These are phyloP conservation scores for Procavia capensis DNA, from an alignment of 2,113 vertebrate genomes.

Conservation along the genomic window DNA sequence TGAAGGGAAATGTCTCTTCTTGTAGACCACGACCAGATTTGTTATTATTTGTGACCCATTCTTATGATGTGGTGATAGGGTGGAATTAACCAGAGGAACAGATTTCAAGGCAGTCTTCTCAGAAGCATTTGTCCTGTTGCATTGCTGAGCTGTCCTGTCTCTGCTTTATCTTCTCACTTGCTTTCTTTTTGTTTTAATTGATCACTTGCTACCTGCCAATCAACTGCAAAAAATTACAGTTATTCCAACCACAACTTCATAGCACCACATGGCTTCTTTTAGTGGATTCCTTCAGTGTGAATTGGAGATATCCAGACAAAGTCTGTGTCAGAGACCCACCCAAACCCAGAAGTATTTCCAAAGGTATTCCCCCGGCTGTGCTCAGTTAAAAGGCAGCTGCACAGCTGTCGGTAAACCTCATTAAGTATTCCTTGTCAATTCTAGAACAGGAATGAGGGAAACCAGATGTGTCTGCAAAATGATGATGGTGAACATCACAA, in stretches of 20 bases:
- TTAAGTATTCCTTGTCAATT: conserved; percentile 48
- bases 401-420: conserved; percentile 64
- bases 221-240: neutral
- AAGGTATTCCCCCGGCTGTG: conserved; percentile 56
- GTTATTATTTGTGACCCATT: neutral
- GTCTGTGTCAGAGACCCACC: conserved; percentile 56
- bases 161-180: neutral
- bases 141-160: neutral
- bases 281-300: conserved; percentile 55
- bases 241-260: conserved; percentile 31
- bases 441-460: conserved; percentile 64
- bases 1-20: neutral
- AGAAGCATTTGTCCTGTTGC: neutral
- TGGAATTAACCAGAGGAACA: neutral
- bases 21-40: neutral
- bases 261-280: conserved; percentile 55
- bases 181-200: neutral
- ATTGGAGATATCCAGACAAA: conserved; percentile 67
- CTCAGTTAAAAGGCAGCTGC: conserved; percentile 70
- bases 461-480: conserved; percentile 59
- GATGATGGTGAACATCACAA: neutral
- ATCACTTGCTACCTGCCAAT: conserved; percentile 47
- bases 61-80: neutral
- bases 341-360: conserved; percentile 52
- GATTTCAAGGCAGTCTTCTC: neutral